Conservation (phyloP, 1,140 invertebrate species). For the Sinella curviseta region DNA sequence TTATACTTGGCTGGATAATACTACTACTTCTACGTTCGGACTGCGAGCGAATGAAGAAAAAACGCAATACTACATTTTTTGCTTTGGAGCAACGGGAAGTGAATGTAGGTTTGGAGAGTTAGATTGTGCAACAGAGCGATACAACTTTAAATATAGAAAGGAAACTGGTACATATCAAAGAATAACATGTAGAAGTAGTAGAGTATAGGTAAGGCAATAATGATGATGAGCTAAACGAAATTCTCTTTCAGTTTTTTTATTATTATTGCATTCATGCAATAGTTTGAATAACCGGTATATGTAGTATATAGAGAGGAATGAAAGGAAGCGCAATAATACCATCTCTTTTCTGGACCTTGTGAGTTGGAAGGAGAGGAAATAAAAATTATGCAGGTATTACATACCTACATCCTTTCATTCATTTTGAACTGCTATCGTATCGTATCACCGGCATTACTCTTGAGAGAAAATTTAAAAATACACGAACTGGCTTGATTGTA, state of each 20-base stretch:
- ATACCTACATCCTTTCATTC: slow-evolving; percentile 1
- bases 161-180: not conserved
- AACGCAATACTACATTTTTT: not conserved
- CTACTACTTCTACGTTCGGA: not conserved
- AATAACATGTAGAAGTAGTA: not conserved
- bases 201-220: too few species aligned
- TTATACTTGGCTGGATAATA: not conserved
- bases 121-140: not conserved
- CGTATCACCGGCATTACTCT: too few species aligned
- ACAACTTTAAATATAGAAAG: not conserved
- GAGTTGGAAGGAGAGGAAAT: not conserved
- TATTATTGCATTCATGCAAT: not conserved
- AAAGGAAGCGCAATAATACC: not conserved
- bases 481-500: too few species aligned
- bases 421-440: not conserved
- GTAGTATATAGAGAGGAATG: not conserved
- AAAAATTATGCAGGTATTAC: not conserved
- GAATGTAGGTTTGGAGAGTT: not conserved
- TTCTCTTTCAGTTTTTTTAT: too few species aligned
- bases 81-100: slow-evolving; percentile 3
- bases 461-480: not conserved
- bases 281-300: not conserved
- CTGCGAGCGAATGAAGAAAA: not conserved
- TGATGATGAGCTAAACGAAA: too few species aligned
- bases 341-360: not conserved